Evolutionary conservation across 2,113 vertebrate species (phyloP).

Genomic region (Nothoprocta pentlandii): DNA sequence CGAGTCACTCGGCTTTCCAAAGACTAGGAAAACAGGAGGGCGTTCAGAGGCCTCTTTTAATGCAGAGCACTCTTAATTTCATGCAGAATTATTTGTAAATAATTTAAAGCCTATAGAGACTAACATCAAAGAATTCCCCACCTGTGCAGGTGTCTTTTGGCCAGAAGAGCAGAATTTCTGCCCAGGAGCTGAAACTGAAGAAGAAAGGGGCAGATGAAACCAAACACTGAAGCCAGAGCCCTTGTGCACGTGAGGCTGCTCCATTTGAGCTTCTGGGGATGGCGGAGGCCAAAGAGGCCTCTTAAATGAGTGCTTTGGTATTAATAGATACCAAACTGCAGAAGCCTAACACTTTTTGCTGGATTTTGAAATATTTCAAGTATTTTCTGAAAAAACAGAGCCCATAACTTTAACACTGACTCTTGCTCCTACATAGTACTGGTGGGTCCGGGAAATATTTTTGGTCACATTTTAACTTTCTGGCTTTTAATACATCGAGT

Average conservation of each 20-base stretch:
- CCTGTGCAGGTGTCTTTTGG: rapidly evolving
- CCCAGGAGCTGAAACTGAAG: background rate
- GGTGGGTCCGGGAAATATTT: background rate
- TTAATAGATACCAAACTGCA: background rate
- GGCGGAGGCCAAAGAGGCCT: no score
- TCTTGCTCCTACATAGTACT: background rate
- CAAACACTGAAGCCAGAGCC: background rate
- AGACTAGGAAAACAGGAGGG: background rate
- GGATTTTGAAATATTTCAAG: background rate
- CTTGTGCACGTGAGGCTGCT: background rate
- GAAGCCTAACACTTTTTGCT: background rate
- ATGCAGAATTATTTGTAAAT: background rate
- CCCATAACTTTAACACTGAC: rapidly evolving
- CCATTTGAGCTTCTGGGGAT: background rate
- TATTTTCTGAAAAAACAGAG: background rate
- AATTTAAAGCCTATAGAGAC: background rate
- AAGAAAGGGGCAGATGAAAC: background rate
- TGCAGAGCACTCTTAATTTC: background rate
- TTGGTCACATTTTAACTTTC: rapidly evolving
- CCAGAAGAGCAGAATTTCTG: no score
- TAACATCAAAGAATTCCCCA: rapidly evolving
- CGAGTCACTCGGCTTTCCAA: background rate
- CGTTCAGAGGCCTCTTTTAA: rapidly evolving
- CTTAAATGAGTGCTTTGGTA: background rate
- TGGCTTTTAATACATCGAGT: background rate